A percentile compares a stretch with the other conserved stretches of the same genome.
Conservation (phyloP, 2,797 vertebrate genomes). For the Eulemur rubriventer region DNA sequence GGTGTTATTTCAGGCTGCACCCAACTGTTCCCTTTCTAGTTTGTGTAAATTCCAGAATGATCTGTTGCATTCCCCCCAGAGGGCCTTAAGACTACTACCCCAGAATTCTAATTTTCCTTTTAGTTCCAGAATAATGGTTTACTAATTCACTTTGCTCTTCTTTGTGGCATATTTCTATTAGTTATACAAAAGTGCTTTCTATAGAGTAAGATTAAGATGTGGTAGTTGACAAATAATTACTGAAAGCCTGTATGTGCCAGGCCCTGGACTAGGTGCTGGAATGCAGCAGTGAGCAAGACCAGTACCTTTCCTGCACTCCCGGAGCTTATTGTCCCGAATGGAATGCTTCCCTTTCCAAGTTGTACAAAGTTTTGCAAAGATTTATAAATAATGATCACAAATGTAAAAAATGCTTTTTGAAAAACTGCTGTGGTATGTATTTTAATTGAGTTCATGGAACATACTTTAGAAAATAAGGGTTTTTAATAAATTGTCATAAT, state of each 20-base stretch:
- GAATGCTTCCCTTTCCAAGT: not conserved
- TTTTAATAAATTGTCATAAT: not conserved
- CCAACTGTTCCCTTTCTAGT: not conserved
- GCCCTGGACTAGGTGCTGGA: not conserved
- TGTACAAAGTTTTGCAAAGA: not conserved
- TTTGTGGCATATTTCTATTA: not conserved
- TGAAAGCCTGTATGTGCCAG: not conserved
- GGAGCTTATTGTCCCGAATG: not conserved
- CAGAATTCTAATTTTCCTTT: conserved; percentile 12
- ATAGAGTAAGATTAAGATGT: not conserved
- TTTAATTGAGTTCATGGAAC: conserved; percentile 22
- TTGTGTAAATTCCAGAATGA: conserved; percentile 6
- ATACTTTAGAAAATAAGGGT: not conserved
- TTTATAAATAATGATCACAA: not conserved
- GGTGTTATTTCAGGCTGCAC: not conserved
- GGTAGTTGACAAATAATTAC: not conserved
- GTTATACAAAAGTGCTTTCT: not conserved
- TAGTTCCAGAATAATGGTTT: conserved; percentile 4
- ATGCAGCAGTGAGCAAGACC: not conserved
- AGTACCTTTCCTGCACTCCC: not conserved
- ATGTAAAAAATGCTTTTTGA: not conserved
- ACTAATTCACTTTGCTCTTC: not conserved
- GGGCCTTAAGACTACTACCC: not conserved
- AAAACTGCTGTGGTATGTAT: not conserved
- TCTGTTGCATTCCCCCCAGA: not conserved